Base-by-base conservation (phyloP, 2,113 vertebrate genomes). In the Rhombomys opimus region DNA sequence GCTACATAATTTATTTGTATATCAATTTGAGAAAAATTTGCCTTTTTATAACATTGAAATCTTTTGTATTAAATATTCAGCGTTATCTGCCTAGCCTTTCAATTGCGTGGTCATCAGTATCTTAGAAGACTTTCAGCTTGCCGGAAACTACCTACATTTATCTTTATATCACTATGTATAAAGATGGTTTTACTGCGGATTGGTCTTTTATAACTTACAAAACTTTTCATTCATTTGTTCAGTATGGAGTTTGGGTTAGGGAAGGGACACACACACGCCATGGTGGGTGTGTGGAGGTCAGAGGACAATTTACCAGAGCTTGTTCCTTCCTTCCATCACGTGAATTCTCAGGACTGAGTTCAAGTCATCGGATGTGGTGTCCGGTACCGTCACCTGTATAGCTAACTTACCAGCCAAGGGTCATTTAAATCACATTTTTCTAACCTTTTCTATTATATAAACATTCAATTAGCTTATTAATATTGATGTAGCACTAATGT, bases 11-110 rank as follows among this genome's bases (percentile, higher is more conserved):
- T 80, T 68, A 77, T 85, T n/a, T 89, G 38, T 59, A 89, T 17
- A 65, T 85, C 67, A 73, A 50, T 75, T 50, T 81, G 54, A 91
- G 27, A 27, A 84, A 25, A 87, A 70, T 78, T 67, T 78, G 77
- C 77, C 80, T 87, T 93, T 93, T 80, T 93, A 87, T 57, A 57
- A 22, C 38, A 94, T 4, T 94, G 13, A 25, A 93, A 63, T 80
- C 67, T 75, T 91, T 85, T 75, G 50, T 59, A n/a, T 46, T 89
- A 68, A 94, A 50, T 59, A 90, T 77, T 90, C 41, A 78, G 57
- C 9, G 67, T 32, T 12, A 63, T 35, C 5, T 75, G 41, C 17
- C 23, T 63, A 27, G 35, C 81, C 17, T 38, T 50, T 72, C 35
- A 73, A 7, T 77, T 93, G 41, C 15, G 46, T 94, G n/a, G 18